Percentiles rank a stretch among this genome's conserved stretches.
phyloP scores from a whole-genome alignment of 2,797 vertebrate genomes.

The Sebastes itinus region DNA sequence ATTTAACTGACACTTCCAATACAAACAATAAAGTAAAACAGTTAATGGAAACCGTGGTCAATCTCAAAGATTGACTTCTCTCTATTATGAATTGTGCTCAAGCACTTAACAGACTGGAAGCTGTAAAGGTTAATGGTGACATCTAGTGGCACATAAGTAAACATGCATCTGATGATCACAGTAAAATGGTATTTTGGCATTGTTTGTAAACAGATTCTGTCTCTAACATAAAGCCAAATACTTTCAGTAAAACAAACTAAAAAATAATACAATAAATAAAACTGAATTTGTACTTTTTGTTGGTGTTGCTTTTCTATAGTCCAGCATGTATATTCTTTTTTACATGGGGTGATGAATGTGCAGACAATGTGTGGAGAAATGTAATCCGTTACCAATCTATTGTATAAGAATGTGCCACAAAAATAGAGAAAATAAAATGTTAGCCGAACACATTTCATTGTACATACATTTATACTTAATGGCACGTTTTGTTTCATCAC shows the following conservation, averaged over 20 bases:
- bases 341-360: not conserved
- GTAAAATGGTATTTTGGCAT: not conserved
- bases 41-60: not conserved
- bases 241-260: not conserved
- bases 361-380: not conserved
- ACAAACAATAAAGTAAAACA: conserved; percentile 4
- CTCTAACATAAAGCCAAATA: not conserved
- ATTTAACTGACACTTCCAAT: not conserved
- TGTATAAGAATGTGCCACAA: not conserved
- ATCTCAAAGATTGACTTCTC: conserved; percentile 13
- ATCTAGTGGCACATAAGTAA: conserved; percentile 75
- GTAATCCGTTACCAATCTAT: not conserved
- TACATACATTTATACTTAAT: not conserved
- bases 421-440: not conserved
- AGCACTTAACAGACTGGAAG: conserved; percentile 5
- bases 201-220: conserved; percentile 3
- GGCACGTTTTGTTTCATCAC: conserved; percentile 27
- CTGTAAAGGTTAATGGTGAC: conserved; percentile 78
- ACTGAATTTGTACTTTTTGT: not conserved
- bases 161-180: conserved; percentile 35
- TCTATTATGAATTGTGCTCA: not conserved
- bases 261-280: not conserved
- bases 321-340: not conserved
- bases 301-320: not conserved
- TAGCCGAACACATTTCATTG: not conserved